Conservation (phyloP, 2,797 vertebrate genomes). For the Pseudochaenichthys georgianus region DNA sequence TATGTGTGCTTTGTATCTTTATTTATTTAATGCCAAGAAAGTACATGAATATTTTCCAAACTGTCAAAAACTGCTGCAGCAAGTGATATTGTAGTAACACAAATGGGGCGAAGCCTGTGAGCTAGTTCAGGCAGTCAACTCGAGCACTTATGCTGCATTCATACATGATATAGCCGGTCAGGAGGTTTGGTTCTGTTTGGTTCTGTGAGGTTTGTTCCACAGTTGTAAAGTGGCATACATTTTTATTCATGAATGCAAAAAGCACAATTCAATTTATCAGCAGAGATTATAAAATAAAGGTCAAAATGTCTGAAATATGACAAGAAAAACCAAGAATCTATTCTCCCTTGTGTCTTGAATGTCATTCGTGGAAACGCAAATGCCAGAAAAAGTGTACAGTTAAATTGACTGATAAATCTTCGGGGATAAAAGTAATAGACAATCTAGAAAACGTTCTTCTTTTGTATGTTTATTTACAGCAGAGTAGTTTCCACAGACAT, state of each 20-base stretch:
- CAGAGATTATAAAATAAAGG: constrained; percentile 12
- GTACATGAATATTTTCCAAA: not conserved
- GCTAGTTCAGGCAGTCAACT: not conserved
- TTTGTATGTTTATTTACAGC: constrained; percentile 84
- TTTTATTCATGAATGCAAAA: constrained; percentile 15
- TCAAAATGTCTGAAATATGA: constrained; percentile 22
- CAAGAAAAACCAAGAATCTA: not conserved
- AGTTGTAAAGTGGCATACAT: not conserved
- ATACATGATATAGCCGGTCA: too few relatives aligned
- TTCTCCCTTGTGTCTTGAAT: constrained; percentile 5
- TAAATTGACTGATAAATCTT: not conserved
- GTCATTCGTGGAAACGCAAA: constrained; percentile 27
- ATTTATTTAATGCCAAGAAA: not conserved
- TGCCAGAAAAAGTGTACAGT: constrained; percentile 15
- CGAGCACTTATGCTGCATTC: too few relatives aligned
- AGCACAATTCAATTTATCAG: not conserved
- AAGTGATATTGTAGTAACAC: not conserved
- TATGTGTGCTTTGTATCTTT: too few relatives aligned
- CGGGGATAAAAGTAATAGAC: too few relatives aligned
- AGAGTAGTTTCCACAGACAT: constrained; percentile 72
- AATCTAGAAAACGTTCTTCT: constrained; percentile 20
- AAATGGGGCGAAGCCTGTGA: not conserved
- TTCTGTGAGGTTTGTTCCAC: not conserved
- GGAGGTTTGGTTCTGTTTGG: too few relatives aligned
- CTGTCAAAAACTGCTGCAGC: not conserved